These are phyloP conservation scores for Strix aluco DNA, from an alignment of 2,113 vertebrate species.

Conservation along the genomic window DNA sequence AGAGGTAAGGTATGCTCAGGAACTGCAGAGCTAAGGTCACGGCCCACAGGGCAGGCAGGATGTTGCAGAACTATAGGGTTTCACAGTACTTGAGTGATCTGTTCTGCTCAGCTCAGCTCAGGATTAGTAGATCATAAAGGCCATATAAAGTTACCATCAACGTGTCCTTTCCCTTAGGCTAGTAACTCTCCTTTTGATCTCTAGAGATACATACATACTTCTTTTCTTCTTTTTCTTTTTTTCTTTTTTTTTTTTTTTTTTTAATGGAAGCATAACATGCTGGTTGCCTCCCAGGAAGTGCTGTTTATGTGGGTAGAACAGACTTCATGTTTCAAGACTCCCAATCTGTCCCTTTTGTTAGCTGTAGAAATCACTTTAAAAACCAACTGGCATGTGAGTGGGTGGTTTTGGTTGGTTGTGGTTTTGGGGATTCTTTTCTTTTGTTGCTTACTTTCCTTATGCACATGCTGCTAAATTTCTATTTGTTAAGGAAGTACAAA, in stretches of 20 bases:
- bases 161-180: background rate
- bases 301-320: background rate
- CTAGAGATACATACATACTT: background rate
- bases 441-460: constrained; percentile 18
- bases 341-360: background rate
- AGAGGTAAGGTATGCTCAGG: background rate
- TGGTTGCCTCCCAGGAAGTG: background rate
- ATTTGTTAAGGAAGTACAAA: constrained; percentile 57
- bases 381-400: constrained; percentile 9
- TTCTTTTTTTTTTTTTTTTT: background rate
- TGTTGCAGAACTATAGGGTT: background rate
- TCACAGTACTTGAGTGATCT: background rate
- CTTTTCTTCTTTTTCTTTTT: rapidly evolving
- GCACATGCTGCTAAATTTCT: constrained; percentile 35
- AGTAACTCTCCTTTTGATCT: background rate
- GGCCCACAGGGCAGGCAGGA: background rate
- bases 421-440: constrained; percentile 12
- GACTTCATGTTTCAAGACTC: background rate
- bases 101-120: background rate
- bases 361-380: background rate
- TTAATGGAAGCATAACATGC: background rate
- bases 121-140: background rate
- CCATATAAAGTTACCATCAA: background rate
- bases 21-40: background rate
- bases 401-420: constrained; percentile 18